These are phyloP conservation scores for Manis crassicaudata DNA, from an alignment of 2,797 vertebrate species.

Conservation along the genomic window DNA sequence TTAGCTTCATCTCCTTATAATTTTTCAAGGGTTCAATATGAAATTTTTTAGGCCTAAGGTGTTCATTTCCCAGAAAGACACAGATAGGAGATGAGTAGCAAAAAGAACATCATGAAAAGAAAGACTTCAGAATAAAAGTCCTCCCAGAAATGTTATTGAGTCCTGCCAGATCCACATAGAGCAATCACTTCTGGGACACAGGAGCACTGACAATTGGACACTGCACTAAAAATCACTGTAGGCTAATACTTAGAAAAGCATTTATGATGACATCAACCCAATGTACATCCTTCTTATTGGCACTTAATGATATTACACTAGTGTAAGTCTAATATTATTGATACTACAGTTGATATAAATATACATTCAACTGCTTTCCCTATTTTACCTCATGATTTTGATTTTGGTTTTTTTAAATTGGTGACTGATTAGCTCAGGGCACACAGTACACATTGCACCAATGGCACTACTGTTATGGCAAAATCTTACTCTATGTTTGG, in stretches of 20 bases:
- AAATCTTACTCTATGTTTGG: not conserved
- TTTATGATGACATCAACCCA: not conserved
- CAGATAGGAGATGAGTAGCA: not conserved
- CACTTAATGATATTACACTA: not conserved
- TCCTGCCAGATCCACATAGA: not conserved
- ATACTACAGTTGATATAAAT: not conserved
- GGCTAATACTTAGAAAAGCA: not conserved
- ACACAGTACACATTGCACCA: not conserved
- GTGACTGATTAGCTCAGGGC: not conserved
- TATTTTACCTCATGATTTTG: not conserved
- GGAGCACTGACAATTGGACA: not conserved
- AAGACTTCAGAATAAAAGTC: not conserved
- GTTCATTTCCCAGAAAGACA: not conserved
- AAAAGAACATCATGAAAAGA: not conserved
- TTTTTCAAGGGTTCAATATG: not conserved
- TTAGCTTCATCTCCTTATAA: not conserved
- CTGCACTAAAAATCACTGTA: not conserved
- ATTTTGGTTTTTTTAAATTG: not conserved
- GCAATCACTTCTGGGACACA: not conserved
- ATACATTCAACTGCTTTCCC: not conserved
- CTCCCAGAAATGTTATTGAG: not conserved
- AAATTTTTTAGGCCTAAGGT: not conserved
- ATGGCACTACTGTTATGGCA: not conserved
- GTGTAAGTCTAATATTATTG: not conserved
- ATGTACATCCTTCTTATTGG: not conserved